These are phyloP conservation scores for Daubentonia madagascariensis DNA, from an alignment of 2,113 vertebrate species.

Conservation along the genomic window DNA sequence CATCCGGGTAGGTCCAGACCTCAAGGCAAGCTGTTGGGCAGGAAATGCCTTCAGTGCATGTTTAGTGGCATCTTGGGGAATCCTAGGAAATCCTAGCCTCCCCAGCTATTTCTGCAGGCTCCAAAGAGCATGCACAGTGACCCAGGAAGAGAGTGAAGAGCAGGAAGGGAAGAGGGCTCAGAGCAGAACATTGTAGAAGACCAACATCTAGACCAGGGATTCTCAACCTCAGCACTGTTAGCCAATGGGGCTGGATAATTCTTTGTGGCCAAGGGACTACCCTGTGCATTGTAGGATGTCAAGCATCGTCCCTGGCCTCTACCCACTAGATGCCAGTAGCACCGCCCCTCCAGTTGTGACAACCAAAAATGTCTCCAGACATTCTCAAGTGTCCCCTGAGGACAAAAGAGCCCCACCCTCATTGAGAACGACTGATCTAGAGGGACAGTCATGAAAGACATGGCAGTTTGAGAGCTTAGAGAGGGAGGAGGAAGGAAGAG, in stretches of 20 bases:
- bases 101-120: not conserved
- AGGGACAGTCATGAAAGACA: not conserved
- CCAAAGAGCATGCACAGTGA: not conserved
- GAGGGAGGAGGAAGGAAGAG: not conserved
- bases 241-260: not conserved
- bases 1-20: constrained; percentile 84
- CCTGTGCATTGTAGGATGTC: not conserved
- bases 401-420: not conserved
- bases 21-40: accelerated
- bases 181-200: not conserved
- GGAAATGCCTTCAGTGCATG: not conserved
- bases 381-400: not conserved
- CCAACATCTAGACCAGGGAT: not conserved
- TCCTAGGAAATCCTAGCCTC: not conserved
- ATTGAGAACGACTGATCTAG: not conserved
- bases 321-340: not conserved
- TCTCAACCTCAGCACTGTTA: not conserved
- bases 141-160: not conserved
- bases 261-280: not conserved
- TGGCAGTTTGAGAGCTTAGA: not conserved
- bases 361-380: not conserved
- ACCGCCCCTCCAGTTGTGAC: not conserved
- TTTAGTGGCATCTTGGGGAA: not conserved
- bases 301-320: not conserved
- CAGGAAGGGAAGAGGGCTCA: not conserved